Evolutionary conservation across 2,888 invertebrate genomes (phyloP).

Genomic region (Synanthedon myopaeformis): DNA sequence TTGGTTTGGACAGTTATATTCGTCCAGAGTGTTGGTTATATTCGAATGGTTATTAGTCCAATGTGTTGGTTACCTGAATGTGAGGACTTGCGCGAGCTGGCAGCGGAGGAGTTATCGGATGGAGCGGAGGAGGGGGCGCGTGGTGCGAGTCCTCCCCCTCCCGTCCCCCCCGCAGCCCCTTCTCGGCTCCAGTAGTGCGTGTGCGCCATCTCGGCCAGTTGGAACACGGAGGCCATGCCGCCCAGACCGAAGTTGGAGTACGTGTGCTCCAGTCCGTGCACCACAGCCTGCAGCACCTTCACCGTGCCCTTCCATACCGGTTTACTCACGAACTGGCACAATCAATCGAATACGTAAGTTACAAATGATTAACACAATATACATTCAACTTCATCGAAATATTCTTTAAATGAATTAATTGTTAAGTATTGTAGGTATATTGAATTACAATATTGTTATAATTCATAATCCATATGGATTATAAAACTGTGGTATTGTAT

Average conservation of each 20-base stretch:
- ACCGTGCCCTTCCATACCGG: conserved; percentile 97
- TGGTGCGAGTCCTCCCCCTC: conserved; percentile 55
- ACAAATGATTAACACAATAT: too few relatives aligned
- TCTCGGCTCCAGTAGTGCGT: conserved; percentile 98
- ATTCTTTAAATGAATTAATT: too few relatives aligned
- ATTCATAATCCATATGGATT: neutral
- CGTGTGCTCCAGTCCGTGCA: conserved; percentile 91
- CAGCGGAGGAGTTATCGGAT: conserved; percentile 39
- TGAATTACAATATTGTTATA: neutral
- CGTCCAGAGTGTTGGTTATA: conserved; percentile 14
- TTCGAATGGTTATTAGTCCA: too few relatives aligned
- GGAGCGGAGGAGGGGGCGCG: conserved; percentile 44
- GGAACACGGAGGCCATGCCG: conserved; percentile 97
- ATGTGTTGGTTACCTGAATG: conserved; percentile 64
- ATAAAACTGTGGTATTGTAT: conserved; percentile 6
- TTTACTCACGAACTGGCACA: conserved; percentile 83
- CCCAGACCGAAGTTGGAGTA: conserved; percentile 94
- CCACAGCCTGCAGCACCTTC: conserved; percentile 89
- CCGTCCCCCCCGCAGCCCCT: conserved; percentile 71
- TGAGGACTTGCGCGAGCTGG: conserved; percentile 77
- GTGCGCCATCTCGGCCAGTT: conserved; percentile 97
- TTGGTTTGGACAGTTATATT: neutral
- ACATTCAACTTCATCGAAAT: too few relatives aligned
- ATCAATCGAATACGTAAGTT: neutral
- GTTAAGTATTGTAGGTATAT: neutral